Base-by-base conservation (phyloP, 2,797 vertebrate species). In the Glossophaga mutica region DNA sequence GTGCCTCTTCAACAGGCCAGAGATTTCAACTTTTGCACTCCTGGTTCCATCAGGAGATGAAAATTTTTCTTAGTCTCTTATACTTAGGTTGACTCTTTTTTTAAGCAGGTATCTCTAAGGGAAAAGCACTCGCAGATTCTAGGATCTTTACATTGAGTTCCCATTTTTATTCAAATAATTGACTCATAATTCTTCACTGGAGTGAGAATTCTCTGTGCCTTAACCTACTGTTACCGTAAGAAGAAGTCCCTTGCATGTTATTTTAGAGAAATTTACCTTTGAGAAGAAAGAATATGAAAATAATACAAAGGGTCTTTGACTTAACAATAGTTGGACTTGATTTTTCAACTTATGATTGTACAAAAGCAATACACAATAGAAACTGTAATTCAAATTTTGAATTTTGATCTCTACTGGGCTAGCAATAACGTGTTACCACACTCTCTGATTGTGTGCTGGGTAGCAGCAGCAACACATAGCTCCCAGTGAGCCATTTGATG, bases 261-360 rank as follows among this genome's bases (percentile, higher is more conserved):
- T 91, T 94, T 93, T 84, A 71, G 74, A 91, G 2, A 7, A 73
- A 4, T 62, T 77, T 62, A 46, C 1, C 15, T 74, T 52, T 76
- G 76, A 78, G 8, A 48, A 39, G 37, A 81, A 91, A 84, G 16
- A 46, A 76, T 76, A 15, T 6, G 6, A 68, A 8, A 89, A 9
- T 2, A 81, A 44, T 68, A 57, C 52, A 57, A 34, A 42, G 24
- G 34, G 52, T 19, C 22, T 29, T 55, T 57, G 37, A 42, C 15
- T 42, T 57, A 57, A 19, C 8, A 5, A 8, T 57, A 34, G 24
- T 57, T 42, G 18, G 9, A 42, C 9, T 81, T 10, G 8, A 29
- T 57, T 81, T 79, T 55, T 81, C 15, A 1, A 81, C 37, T 81
- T 42, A 42, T 34, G 52, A 42, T 26, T 16, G 15, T 39, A 24